These are phyloP conservation scores for Gerris buenoi DNA, from an alignment of 1,140 invertebrate species.

Conservation along the genomic window DNA sequence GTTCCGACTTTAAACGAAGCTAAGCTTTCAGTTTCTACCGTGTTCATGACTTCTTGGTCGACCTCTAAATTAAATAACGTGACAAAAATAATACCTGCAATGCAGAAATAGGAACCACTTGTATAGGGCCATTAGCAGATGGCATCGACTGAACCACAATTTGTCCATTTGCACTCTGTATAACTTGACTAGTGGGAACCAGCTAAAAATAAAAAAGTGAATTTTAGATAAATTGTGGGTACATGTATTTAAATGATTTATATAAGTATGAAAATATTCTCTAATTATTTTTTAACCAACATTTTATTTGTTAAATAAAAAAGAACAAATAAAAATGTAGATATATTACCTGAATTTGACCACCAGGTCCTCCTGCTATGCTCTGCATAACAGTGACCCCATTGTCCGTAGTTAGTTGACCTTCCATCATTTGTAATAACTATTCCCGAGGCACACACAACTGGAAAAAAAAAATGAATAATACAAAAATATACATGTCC, in stretches of 20 bases:
- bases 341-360: background rate
- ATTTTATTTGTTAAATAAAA: too few relatives aligned
- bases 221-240: too few relatives aligned
- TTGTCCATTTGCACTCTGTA: constrained; percentile 1
- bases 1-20: too few relatives aligned
- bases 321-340: background rate
- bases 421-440: background rate
- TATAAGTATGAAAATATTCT: too few relatives aligned
- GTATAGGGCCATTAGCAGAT: background rate
- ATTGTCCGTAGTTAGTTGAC: background rate
- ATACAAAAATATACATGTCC: too few relatives aligned
- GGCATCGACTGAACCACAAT: background rate
- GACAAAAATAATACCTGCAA: background rate
- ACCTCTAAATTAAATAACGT: too few relatives aligned
- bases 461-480: too few relatives aligned
- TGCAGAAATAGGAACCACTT: background rate
- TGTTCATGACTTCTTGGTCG: too few relatives aligned
- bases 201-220: background rate
- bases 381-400: background rate
- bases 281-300: too few relatives aligned
- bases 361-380: background rate
- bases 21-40: too few relatives aligned
- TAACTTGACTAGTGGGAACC: background rate
- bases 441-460: too few relatives aligned
- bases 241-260: too few relatives aligned